Evolutionary conservation across 2,797 vertebrate species (phyloP).

Genomic region (Kryptopterus vitreolus): DNA sequence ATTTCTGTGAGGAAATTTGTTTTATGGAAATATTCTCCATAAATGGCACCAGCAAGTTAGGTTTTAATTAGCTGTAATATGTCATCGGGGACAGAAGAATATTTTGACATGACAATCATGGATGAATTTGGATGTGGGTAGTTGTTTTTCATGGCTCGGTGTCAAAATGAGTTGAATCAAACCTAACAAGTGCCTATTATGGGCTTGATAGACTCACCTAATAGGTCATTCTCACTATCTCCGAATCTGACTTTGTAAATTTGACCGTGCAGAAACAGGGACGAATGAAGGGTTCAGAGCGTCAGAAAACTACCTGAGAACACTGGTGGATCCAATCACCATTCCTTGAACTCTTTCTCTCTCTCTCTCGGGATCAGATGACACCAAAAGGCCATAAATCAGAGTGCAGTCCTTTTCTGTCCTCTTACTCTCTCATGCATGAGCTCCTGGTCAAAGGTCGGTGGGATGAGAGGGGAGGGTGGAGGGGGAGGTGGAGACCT

Average conservation of each 20-base stretch:
- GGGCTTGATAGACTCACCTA: not conserved
- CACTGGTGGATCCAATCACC: conserved; percentile 62
- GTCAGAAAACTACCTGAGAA: conserved; percentile 64
- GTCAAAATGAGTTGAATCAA: too few relatives aligned
- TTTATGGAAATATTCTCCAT: not conserved
- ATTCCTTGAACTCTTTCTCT: not conserved
- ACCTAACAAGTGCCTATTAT: not conserved
- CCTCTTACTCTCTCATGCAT: conserved; percentile 64
- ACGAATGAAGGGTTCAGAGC: conserved; percentile 39
- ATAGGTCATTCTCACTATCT: not conserved
- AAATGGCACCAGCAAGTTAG: not conserved
- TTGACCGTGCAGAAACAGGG: conserved; percentile 10
- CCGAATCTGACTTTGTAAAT: conserved; percentile 20
- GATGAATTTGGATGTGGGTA: not conserved
- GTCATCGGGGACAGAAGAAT: not conserved
- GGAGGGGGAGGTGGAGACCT: not conserved
- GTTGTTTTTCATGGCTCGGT: too few relatives aligned
- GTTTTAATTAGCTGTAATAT: not conserved
- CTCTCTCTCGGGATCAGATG: conserved; percentile 45
- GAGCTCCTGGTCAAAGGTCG: conserved; percentile 66
- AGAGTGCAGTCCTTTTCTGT: conserved; percentile 69
- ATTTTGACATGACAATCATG: not conserved
- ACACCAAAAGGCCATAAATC: conserved; percentile 73
- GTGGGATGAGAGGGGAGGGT: conserved; percentile 51
- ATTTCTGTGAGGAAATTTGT: not conserved